phyloP scores from a whole-genome alignment of 2,113 vertebrate genomes.

The Xyliphius kryptos region DNA sequence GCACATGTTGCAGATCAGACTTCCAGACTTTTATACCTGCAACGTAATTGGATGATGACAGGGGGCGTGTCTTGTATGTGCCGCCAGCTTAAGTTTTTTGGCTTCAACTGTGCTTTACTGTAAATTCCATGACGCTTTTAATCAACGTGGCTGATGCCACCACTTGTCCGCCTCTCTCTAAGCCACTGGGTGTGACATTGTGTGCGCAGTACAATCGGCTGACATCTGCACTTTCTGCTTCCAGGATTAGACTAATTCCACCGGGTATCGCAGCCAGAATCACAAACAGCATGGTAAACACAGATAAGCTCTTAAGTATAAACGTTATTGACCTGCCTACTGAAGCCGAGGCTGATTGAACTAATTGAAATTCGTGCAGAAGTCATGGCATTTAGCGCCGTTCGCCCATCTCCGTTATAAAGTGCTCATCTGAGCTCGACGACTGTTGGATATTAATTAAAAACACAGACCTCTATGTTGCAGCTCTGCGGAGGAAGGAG shows the following conservation, averaged over 20 bases:
- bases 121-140: too few relatives aligned
- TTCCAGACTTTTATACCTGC: too few relatives aligned
- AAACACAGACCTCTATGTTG: slow-evolving; percentile 25
- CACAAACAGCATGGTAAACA: slow-evolving; percentile 40
- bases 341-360: slow-evolving; percentile 42
- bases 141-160: too few relatives aligned
- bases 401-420: slow-evolving; percentile 33
- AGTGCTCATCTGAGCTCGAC: slow-evolving; percentile 38
- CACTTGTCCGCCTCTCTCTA: too few relatives aligned
- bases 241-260: slow-evolving; percentile 31
- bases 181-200: too few relatives aligned
- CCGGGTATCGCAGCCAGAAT: slow-evolving; percentile 39
- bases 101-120: too few relatives aligned
- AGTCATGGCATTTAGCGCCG: slow-evolving; percentile 58
- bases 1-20: too few relatives aligned
- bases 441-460: slow-evolving; percentile 49
- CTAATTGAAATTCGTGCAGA: slow-evolving; percentile 52
- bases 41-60: too few relatives aligned
- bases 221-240: slow-evolving; percentile 31
- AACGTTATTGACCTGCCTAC: slow-evolving; percentile 35
- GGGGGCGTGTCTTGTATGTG: too few relatives aligned
- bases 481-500: slow-evolving; percentile 4
- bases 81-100: too few relatives aligned
- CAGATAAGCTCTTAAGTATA: slow-evolving; percentile 42
- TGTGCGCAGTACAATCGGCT: slow-evolving; percentile 25